phyloP scores from a whole-genome alignment of 2,797 vertebrate species.

The Parauchenoglanis punctatus region DNA sequence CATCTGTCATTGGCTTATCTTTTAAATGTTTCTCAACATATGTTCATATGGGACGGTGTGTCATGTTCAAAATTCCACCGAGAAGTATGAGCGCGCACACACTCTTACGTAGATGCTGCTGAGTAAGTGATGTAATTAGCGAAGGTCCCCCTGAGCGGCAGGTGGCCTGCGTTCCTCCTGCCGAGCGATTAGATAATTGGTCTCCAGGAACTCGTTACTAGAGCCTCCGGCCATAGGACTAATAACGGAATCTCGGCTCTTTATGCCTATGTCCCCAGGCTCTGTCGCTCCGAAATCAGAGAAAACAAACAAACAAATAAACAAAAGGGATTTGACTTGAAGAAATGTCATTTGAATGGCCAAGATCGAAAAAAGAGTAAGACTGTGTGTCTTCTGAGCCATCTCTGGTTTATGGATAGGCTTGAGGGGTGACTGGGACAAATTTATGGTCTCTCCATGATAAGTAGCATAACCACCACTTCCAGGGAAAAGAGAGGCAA shows the following conservation, averaged over 20 bases:
- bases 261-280: slow-evolving; percentile 6
- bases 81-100: background rate
- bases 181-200: slow-evolving; percentile 46
- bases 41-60: background rate
- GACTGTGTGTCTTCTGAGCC: background rate
- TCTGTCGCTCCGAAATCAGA: background rate
- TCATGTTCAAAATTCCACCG: slow-evolving; percentile 22
- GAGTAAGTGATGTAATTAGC: slow-evolving; percentile 49
- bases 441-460: background rate
- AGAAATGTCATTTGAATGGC: background rate
- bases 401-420: background rate
- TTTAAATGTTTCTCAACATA: slow-evolving; percentile 26
- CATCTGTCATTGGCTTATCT: slow-evolving; percentile 24
- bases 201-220: slow-evolving; percentile 40
- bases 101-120: slow-evolving; percentile 2
- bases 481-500: background rate
- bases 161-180: slow-evolving; percentile 44
- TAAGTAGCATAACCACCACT: background rate
- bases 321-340: background rate
- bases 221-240: background rate
- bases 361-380: background rate
- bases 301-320: slow-evolving; percentile 1
- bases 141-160: slow-evolving; percentile 51
- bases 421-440: slow-evolving; percentile 7
- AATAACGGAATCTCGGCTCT: slow-evolving; percentile 2